Base-by-base conservation (phyloP, 2,888 invertebrate species). In the Macaria liturata region DNA sequence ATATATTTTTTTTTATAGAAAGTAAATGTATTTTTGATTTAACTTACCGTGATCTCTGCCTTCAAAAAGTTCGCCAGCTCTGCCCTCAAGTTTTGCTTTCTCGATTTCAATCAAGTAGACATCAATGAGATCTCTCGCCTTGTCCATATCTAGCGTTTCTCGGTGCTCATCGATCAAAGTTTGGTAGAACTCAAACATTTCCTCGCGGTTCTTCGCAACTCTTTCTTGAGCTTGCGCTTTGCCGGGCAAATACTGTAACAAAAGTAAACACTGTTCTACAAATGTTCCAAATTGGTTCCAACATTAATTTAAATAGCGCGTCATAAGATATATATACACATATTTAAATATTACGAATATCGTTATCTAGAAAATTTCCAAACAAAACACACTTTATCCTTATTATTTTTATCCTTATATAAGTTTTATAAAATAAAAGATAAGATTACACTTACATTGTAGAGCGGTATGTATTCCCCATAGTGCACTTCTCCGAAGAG, bases 131-230 rank as follows among this genome's bases (percentile, higher is more conserved):
- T 98, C 98, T 49, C 97, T 93, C 32, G 96, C 93, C 75, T 96
- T 95, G 65, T 93, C 91, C 6, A 95, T 88, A 79, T 97, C 95
- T 71, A 97, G 95, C 32, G 95, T 95, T 54, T 89, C 92, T 48
- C 95, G 94, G 80, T 98, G 97, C 62, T 96, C 95, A 67, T 97
- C 95, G 64, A 98, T 96, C 30, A 97, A 94, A 65, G 95, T 95
- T 84, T 96, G 96, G 75, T 97, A 96, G 83, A 97, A 98, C 42
- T 93, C 91, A 45, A 95, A 96, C 95, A 97, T 97, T 86, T 98
- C 97, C 62, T 93, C 94, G 0, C 97, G 95, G 80, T 98, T 98
- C 83, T 92, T 88, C 34, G 84, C 90, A 6, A 94, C 93, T 75
- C 93, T 94, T 71, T 93, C 92, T 73, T 93, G 93, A n/a, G 94